These are phyloP conservation scores for Ciconia boyciana DNA, from an alignment of 2,113 vertebrate genomes.

Conservation along the genomic window DNA sequence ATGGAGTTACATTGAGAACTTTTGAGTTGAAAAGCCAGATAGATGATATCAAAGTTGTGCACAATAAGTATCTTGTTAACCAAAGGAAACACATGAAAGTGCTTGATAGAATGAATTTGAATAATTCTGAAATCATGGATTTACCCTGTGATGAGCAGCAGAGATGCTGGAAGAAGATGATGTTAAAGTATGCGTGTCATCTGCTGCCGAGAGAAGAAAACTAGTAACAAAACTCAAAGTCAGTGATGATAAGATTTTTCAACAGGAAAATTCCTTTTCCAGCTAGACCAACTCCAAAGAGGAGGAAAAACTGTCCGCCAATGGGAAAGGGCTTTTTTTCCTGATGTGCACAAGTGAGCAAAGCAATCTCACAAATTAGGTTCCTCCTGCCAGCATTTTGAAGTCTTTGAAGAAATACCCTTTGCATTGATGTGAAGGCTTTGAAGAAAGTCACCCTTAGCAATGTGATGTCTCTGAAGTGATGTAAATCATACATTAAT, in stretches of 20 bases:
- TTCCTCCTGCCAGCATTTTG: conserved; percentile 14
- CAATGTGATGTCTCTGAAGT: conserved; percentile 5
- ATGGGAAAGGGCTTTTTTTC: neutral
- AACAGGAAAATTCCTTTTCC: neutral
- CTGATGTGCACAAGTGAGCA: neutral
- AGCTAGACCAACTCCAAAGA: neutral
- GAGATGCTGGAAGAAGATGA: neutral
- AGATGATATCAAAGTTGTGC: neutral
- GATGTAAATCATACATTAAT: conserved; percentile 24
- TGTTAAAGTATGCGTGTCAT: neutral
- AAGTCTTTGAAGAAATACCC: conserved; percentile 25
- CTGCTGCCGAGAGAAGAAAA: neutral
- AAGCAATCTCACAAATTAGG: neutral
- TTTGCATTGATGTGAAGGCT: conserved; percentile 24
- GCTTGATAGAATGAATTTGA: neutral
- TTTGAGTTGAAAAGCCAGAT: neutral
- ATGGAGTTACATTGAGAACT: neutral
- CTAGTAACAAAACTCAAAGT: neutral
- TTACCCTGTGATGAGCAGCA: neutral
- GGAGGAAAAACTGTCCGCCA: neutral
- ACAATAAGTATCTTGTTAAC: neutral
- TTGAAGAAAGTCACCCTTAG: conserved; percentile 30
- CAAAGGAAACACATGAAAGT: neutral
- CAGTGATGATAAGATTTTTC: neutral
- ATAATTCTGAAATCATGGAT: neutral